Evolutionary conservation across 2,888 invertebrate species (phyloP), one percentile per base, ranked within the genome.

Genomic region (Agriopis aurantiaria): DNA sequence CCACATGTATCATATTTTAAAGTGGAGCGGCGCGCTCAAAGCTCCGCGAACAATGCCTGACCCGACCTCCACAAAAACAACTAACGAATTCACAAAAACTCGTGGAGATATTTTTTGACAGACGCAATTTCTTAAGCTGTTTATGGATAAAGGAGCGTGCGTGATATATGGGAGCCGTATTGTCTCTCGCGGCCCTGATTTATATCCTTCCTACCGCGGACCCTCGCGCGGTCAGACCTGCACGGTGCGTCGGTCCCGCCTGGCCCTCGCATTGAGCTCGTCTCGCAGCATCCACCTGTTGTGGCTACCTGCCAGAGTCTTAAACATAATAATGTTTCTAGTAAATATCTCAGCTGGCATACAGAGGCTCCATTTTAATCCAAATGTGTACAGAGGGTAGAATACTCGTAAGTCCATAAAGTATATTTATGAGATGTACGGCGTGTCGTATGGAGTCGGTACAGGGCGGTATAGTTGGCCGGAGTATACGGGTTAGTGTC

Each of bases 101-200:
- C 59, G 58, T 66, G 64, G 71, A 68, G 73, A 81, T 70, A 75
- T 79, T 76, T 23, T 77, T 78, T 80, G 85, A 85, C 86, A 82
- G 85, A 69, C 81, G 84, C 84, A 79, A 85, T 86, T 83, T 85
- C 82, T 85, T 83, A 79, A 73, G 77, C 78, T 78, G 72, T 83
- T 78, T 81, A 78, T 76, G 81, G 77, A 80, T 80, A 80, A 80
- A 83, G 77, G 81, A 73, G 65, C 72, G 72, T 64, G 64, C 70
- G 85, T 88, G 89, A 89, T 88, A 79, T 89, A 90, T 86, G 83
- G 80, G 77, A 74, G 69, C 67, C 69, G 73, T 65, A 73, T 78
- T 80, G 80, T 80, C 74, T 75, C 72, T 59, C 58, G 65, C 68
- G 66, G 55, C 58, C 7, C 46, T 70, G 75, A 71, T 73, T 69